phyloP scores from a whole-genome alignment of 1,140 invertebrate species.

The Caenorhabditis inopinata region DNA sequence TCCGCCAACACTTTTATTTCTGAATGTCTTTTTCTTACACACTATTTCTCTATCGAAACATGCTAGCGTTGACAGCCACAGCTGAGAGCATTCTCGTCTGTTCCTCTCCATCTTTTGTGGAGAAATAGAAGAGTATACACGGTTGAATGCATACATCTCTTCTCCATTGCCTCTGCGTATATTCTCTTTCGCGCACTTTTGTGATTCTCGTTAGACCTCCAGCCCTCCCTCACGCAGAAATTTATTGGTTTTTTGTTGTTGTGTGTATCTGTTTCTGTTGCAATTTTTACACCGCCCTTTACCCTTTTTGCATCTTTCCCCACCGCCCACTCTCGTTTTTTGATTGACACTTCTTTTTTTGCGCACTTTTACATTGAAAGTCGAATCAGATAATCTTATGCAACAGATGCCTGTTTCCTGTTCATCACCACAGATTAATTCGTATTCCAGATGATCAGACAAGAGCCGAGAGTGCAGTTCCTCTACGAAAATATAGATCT shows the following conservation, averaged over 20 bases:
- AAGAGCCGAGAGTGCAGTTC: constrained; percentile 1
- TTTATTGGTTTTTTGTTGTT: constrained; percentile 17
- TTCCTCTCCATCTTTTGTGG: background rate
- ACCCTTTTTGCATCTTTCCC: background rate
- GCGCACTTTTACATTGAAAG: too few relatives aligned
- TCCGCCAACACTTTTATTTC: background rate
- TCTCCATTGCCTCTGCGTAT: background rate
- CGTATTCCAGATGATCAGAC: background rate
- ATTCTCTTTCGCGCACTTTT: background rate
- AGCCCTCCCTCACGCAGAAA: background rate
- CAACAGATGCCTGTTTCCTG: background rate
- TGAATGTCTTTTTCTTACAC: background rate
- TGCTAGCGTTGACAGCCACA: background rate
- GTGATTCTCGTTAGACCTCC: background rate
- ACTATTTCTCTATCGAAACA: constrained; percentile 20
- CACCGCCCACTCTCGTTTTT: background rate
- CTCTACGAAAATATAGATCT: background rate
- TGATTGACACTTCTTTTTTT: constrained; percentile 4
- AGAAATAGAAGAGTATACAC: constrained; percentile 17
- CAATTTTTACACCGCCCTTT: background rate
- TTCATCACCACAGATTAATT: too few relatives aligned
- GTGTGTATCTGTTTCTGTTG: constrained; percentile 6
- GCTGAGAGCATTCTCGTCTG: background rate
- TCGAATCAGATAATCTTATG: background rate
- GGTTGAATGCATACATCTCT: constrained; percentile 12